Percentiles rank a stretch among this genome's conserved stretches.
phyloP scores from a whole-genome alignment of 2,797 vertebrate species.

The Gambusia yucatana region DNA sequence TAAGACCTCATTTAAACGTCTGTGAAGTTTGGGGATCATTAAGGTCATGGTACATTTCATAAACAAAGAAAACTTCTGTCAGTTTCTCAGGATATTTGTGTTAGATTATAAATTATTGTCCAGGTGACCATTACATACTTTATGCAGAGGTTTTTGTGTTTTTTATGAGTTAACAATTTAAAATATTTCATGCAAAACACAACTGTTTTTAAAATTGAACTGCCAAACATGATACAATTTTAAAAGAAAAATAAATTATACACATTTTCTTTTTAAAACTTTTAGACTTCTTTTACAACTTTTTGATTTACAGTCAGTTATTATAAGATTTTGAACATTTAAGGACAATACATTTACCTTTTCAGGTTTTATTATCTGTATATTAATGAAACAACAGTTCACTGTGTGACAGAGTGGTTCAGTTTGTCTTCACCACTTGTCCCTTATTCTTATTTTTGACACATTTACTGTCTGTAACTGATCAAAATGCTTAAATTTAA shows the following conservation, averaged over 20 bases:
- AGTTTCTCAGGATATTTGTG: background rate
- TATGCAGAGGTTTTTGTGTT: background rate
- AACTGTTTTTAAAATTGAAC: background rate
- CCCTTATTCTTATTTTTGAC: no score
- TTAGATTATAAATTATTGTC: background rate
- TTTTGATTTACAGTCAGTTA: background rate
- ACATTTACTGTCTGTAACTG: no score
- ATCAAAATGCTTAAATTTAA: no score
- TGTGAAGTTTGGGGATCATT: background rate
- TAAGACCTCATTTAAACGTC: constrained; percentile 6
- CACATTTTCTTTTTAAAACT: background rate
- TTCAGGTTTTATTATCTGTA: background rate
- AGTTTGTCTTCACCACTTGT: no score
- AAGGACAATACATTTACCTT: background rate
- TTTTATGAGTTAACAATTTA: background rate
- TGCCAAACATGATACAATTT: background rate
- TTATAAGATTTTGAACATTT: background rate
- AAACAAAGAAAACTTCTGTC: background rate
- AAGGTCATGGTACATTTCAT: constrained; percentile 1
- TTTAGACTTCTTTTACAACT: background rate
- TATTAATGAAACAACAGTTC: no score
- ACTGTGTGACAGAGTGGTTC: no score
- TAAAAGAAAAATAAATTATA: background rate
- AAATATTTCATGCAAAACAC: background rate
- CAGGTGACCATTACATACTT: background rate